phyloP scores from a whole-genome alignment of 2,888 invertebrate genomes.

The Glaucopsyche alexis region DNA sequence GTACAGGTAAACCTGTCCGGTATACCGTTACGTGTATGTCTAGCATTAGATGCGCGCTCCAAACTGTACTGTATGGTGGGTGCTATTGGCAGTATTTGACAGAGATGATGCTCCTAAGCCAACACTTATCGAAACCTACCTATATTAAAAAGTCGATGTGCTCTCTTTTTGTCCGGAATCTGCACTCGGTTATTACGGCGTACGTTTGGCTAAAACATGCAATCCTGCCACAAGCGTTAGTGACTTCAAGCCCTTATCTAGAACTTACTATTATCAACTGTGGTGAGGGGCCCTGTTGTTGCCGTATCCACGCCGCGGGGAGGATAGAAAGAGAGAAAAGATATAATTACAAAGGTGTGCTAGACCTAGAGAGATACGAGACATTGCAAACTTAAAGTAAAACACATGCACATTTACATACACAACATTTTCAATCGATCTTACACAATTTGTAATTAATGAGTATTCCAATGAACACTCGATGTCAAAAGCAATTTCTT shows the following conservation, averaged over 20 bases:
- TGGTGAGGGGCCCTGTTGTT: constrained; percentile 72
- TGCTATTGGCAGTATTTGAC: no score
- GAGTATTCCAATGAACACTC: no score
- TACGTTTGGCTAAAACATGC: not conserved
- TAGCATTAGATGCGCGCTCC: no score
- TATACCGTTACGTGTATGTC: no score
- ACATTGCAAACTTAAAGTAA: not conserved
- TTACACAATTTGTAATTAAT: no score
- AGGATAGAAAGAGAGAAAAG: constrained; percentile 54
- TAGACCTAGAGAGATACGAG: constrained; percentile 1
- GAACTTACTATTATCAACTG: constrained; percentile 77
- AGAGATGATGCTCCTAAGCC: no score
- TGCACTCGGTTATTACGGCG: not conserved
- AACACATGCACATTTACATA: constrained; percentile 15
- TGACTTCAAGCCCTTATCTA: constrained; percentile 9
- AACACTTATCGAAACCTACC: no score
- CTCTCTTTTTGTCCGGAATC: no score
- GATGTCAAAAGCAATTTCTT: no score
- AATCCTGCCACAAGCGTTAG: constrained; percentile 9
- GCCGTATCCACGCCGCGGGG: constrained; percentile 47
- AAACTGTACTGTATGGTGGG: no score
- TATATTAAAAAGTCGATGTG: no score
- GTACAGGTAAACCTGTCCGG: no score
- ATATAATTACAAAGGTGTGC: constrained; percentile 44
- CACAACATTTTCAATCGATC: not conserved